A percentile compares a stretch with the other conserved stretches of the same genome.
Conservation (phyloP, 2,797 vertebrate species). For the Pseudocheirus occidentalis region DNA sequence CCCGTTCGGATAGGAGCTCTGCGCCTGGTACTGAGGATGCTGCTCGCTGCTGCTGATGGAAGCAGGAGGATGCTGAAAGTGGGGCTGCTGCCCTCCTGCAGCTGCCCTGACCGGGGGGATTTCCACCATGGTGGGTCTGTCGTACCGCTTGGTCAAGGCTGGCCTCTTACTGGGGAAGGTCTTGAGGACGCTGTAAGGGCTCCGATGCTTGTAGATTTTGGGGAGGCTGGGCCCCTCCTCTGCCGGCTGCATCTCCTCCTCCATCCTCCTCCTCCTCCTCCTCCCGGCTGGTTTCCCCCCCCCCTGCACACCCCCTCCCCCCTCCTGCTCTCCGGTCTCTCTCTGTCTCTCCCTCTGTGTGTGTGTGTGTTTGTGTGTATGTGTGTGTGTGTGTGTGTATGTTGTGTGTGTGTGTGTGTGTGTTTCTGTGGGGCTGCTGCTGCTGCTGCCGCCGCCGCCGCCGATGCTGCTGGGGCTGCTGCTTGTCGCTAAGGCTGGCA, state of each 20-base stretch:
- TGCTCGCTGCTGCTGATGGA: constrained; percentile 83
- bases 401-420: background rate
- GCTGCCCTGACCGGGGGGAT: constrained; percentile 89
- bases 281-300: constrained; percentile 67
- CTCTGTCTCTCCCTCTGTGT: constrained; percentile 70
- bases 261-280: constrained; percentile 86
- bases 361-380: constrained; percentile 74
- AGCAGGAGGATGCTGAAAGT: constrained; percentile 81
- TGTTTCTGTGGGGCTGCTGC: background rate
- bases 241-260: constrained; percentile 90
- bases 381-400: constrained; percentile 62
- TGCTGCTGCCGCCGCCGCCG: constrained; percentile 74
- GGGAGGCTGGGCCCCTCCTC: constrained; percentile 93
- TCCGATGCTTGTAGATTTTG: constrained; percentile 92
- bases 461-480: constrained; percentile 73
- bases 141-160: constrained; percentile 90
- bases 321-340: constrained; percentile 67
- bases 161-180: constrained; percentile 91
- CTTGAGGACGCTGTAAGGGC: constrained; percentile 92
- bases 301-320: constrained; percentile 59
- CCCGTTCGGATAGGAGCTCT: constrained; percentile 88
- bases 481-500: constrained; percentile 81
- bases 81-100: constrained; percentile 84
- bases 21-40: constrained; percentile 80
- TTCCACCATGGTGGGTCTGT: constrained; percentile 93